Evolutionary conservation across 1,140 invertebrate genomes (phyloP), one percentile per base, ranked within the genome.

Genomic region (Drosophila kikkawai): DNA sequence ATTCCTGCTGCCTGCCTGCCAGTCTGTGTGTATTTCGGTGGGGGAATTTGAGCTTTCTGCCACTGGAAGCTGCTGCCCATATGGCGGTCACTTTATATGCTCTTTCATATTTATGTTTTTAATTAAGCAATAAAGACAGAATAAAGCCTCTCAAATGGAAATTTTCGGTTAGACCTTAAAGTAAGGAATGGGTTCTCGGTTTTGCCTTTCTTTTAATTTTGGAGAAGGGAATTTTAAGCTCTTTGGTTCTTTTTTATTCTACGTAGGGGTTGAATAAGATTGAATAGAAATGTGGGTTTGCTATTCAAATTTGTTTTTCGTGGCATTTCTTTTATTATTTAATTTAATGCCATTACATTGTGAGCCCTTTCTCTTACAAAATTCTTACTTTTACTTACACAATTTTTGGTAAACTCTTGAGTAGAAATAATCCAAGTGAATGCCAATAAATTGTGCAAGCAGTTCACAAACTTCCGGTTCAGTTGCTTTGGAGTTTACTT

Each of bases 61-160:
- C 44, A 47, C 34, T 65, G 68, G 66, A 68, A 78, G 59, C 66
- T 7, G 47, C 77, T 51, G 65, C 68, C 59, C 81, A 80, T 69
- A 74, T 80, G 77, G 58, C 55, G 51, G 64, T 78, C 75, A 78
- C 41, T 61, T 78, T 78, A 56, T 78, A 55, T 69, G 56, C 74
- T 48, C 34, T 68, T 61, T 57, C 44, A 79, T 65, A 74, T 80
- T 80, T 80, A 60, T 83, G 70, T 73, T 81, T 84, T 80, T 84
- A 84, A 79, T 79, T 79, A 79, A 79, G 75, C 75, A 79, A 73
- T 56, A 60, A 42, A 44, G 59, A 73, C 70, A 63, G n/a, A 73
- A 73, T 64, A 64, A 71, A 79, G 58, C 58, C 50, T 39, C 36
- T 56, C 19, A 57, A 79, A 79, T 71, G 68, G 60, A 55, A 73